These are phyloP conservation scores for Nesometra sesokonis DNA, from an alignment of 35 echinoderm and acorn worm species.

Conservation along the genomic window DNA sequence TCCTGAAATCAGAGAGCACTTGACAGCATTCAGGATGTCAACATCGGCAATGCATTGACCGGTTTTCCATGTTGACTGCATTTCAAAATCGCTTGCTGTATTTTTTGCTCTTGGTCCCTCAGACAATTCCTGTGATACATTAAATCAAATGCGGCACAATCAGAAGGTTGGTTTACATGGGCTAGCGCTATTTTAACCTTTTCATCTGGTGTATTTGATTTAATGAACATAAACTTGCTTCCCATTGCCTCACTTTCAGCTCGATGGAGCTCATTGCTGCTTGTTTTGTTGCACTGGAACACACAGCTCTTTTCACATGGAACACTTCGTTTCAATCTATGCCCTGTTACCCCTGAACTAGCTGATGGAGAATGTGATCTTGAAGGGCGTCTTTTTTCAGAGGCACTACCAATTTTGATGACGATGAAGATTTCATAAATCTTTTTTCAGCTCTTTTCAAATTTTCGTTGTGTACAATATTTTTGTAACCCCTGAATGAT, in stretches of 20 bases:
- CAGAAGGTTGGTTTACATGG: constrained; percentile 19
- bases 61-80: neutral
- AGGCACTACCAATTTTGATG: constrained; percentile 11
- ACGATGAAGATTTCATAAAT: constrained; percentile 4
- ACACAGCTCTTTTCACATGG: neutral
- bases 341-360: neutral
- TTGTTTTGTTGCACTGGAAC: constrained; percentile 25
- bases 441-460: constrained; percentile 41
- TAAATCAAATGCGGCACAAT: constrained; percentile 17
- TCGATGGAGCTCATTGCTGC: constrained; percentile 16
- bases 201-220: constrained; percentile 17
- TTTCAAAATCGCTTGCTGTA: neutral
- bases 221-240: constrained; percentile 23
- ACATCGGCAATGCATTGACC: constrained; percentile 10
- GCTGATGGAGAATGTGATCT: constrained; percentile 17
- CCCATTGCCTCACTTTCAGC: constrained; percentile 29
- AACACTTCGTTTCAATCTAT: neutral
- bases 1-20: constrained; percentile 8
- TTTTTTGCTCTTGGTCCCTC: constrained; percentile 20
- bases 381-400: constrained; percentile 27
- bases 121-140: constrained; percentile 32
- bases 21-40: constrained; percentile 21
- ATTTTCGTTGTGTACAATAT: constrained; percentile 20
- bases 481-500: constrained; percentile 19
- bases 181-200: constrained; percentile 14